Evolutionary conservation across 2,113 vertebrate genomes (phyloP).

Genomic region (Bos taurus): DNA sequence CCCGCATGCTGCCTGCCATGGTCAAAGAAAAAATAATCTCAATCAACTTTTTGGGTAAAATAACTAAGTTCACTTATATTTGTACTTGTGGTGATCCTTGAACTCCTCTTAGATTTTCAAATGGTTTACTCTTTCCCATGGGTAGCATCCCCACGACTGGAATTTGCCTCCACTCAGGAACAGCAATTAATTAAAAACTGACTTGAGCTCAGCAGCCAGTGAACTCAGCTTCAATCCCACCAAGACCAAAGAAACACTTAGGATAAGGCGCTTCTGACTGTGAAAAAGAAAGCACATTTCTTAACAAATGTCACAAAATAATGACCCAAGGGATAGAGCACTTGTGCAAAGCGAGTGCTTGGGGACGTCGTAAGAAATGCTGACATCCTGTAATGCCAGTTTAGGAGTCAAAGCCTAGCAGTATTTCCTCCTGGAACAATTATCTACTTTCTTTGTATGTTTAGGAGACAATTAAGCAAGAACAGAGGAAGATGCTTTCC

Average conservation of each 20-base stretch:
- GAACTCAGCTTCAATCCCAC: neutral
- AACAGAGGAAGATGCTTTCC: slow-evolving; percentile 23
- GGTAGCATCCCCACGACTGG: neutral
- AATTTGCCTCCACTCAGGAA: neutral
- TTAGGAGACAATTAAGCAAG: slow-evolving; percentile 38
- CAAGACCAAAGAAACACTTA: neutral
- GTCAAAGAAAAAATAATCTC: neutral
- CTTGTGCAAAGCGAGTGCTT: neutral
- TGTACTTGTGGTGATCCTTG: neutral
- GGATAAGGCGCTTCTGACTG: neutral
- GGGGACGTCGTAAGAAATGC: slow-evolving; percentile 5
- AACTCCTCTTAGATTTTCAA: neutral
- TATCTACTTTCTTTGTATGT: slow-evolving; percentile 28
- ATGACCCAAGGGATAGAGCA: neutral
- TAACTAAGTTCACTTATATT: neutral
- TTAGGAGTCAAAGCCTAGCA: neutral
- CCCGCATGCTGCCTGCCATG: neutral
- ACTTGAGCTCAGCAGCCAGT: neutral
- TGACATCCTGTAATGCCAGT: neutral
- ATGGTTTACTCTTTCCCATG: neutral
- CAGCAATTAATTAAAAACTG: neutral
- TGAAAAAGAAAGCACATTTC: neutral
- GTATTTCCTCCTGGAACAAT: slow-evolving; percentile 44
- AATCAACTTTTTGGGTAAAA: neutral
- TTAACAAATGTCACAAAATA: slow-evolving; percentile 32